phyloP scores from a whole-genome alignment of 2,888 invertebrate genomes.

The Adelognathus sp. region DNA sequence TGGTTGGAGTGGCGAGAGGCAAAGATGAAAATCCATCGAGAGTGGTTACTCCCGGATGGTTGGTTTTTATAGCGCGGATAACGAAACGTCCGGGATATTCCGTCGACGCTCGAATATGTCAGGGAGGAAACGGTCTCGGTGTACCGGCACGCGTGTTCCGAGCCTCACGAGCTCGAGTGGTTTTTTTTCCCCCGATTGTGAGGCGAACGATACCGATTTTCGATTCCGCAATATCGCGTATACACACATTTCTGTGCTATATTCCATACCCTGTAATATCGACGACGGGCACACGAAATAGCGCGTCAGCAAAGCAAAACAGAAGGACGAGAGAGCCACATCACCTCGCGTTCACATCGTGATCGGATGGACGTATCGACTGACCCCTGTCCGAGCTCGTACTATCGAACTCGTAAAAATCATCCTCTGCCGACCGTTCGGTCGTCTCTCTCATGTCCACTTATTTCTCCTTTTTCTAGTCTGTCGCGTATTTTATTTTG shows the following conservation, averaged over 20 bases:
- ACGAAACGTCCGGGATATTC: slow-evolving; percentile 49
- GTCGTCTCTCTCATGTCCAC: slow-evolving; percentile 21
- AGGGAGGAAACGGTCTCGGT: slow-evolving; percentile 39
- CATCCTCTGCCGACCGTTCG: slow-evolving; percentile 38
- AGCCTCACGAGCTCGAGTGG: not conserved
- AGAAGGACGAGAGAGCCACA: not conserved
- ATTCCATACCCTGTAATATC: too few species aligned
- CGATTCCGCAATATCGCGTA: too few species aligned
- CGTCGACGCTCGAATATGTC: slow-evolving; percentile 49
- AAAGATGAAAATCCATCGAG: not conserved
- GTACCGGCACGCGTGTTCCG: slow-evolving; percentile 6
- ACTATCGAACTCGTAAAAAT: slow-evolving; percentile 47
- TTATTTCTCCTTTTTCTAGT: slow-evolving; percentile 5
- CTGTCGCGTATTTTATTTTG: slow-evolving; percentile 15
- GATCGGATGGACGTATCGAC: slow-evolving; percentile 47
- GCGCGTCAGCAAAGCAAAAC: not conserved
- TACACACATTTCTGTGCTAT: too few species aligned
- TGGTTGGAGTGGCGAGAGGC: not conserved
- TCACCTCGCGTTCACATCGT: slow-evolving; percentile 18
- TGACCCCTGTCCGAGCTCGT: slow-evolving; percentile 16
- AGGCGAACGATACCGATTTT: too few species aligned
- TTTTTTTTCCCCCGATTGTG: not conserved
- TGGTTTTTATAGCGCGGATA: slow-evolving; percentile 49
- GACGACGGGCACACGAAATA: not conserved
- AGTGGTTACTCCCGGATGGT: slow-evolving; percentile 24